Base-by-base conservation (phyloP, 2,888 invertebrate species). In the Orgyia antiqua region DNA sequence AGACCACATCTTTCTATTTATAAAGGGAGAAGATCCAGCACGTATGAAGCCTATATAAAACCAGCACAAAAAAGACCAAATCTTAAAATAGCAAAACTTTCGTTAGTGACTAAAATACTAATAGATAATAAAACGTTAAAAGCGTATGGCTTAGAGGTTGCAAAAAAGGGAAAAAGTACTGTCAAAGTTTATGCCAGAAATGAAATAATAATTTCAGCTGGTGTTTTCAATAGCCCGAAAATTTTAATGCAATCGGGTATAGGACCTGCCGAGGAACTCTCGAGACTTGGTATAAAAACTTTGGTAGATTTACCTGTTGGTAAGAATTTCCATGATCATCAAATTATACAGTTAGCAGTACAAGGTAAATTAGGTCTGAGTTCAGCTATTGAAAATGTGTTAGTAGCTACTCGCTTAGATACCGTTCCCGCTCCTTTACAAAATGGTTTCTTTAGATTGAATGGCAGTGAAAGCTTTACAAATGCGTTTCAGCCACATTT, bases 181-280 rank as follows among this genome's bases (percentile, higher is more conserved):
- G 45, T 72, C 0, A 58, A 69, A 4, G 53, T 76, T 3, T 70
- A 57, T 34, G 66, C 69, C 18, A 48, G 49, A 5, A 58, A 55
- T 29, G 84, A 83, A 59, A 63, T 83, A 0, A 68, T 83, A 3
- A 21, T 82, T 24, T 80, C 82, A 2, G 79, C 78, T 11, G 82
- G 82, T 4, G 29, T 61, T 15, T 68, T 80, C 9, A 71, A 80
- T 11, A 68, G 72, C 13, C 74, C 83, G 3, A 78, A 82, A 47
- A 53, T 82, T 24, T 48, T 83, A 28, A 67, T 82, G 68, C 53
- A 79, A 0, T 80, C 84, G 13, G 82, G 82, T 0, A 58, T 83
- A 31, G 82, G 83, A 1, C 82, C 79, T 1, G 33, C 35, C 32
- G 52, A 67, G 15, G 64, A 70, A 24, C 46, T 83, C 13, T 31